Conservation (phyloP, 1,140 invertebrate genomes). For the Drosophila ogumai region DNA sequence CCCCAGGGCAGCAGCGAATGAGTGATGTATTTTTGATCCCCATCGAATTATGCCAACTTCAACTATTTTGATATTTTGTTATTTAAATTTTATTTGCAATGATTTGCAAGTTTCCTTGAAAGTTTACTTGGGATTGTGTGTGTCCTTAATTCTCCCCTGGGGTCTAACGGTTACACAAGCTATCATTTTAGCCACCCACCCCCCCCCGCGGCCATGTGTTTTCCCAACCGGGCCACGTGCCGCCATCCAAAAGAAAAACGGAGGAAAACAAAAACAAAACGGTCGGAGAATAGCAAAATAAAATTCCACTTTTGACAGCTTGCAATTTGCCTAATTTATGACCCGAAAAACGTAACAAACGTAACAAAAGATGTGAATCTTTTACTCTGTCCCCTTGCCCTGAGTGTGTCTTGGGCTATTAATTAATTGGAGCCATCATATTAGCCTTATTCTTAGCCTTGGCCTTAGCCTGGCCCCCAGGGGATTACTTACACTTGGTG, state of each 20-base stretch:
- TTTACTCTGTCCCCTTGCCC: constrained; percentile 1
- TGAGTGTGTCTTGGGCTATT: constrained; percentile 23
- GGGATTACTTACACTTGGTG: constrained; percentile 87
- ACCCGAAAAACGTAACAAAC: constrained; percentile 36
- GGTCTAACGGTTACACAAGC: constrained; percentile 24
- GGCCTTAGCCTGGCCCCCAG: neutral
- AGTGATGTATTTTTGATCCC: constrained; percentile 43
- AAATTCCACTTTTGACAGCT: constrained; percentile 66
- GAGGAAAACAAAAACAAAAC: constrained; percentile 51
- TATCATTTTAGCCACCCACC: neutral
- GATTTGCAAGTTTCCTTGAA: constrained; percentile 36
- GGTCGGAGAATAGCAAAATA: constrained; percentile 23
- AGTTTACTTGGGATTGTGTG: constrained; percentile 15
- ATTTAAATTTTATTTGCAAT: constrained; percentile 30
- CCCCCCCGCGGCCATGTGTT: constrained; percentile 27
- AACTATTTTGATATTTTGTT: constrained; percentile 34
- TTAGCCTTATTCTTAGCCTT: neutral
- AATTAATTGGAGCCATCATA: constrained; percentile 47
- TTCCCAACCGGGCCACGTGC: constrained; percentile 41
- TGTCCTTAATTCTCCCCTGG: constrained; percentile 29
- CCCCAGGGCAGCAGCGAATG: neutral
- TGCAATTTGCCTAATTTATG: constrained; percentile 75
- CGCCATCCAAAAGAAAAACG: constrained; percentile 21
- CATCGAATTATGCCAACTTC: constrained; percentile 23
- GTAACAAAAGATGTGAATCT: constrained; percentile 40